Conservation (phyloP, 2,888 invertebrate genomes). For the Drosophila eohydei region DNA sequence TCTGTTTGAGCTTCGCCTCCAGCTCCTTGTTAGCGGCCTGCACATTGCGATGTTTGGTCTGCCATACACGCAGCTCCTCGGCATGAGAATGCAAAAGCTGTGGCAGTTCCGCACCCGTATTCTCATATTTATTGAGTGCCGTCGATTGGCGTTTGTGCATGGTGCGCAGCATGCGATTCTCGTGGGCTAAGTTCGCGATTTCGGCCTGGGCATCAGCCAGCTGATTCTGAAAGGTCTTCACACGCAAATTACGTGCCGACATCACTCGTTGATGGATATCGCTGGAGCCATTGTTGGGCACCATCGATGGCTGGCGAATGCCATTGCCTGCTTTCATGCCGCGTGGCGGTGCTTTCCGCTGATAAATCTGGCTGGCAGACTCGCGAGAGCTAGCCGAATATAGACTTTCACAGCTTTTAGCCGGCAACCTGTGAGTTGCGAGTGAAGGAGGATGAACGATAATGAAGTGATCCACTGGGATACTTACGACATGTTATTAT, state of each 20-base stretch:
- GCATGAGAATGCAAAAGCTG: conserved; percentile 90
- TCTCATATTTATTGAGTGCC: conserved; percentile 91
- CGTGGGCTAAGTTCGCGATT: conserved; percentile 89
- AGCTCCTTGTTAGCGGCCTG: conserved; percentile 88
- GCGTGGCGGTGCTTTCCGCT: conserved; percentile 65
- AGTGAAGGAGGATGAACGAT: conserved; percentile 6
- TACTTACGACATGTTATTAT: conserved; percentile 80
- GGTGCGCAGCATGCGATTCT: conserved; percentile 91
- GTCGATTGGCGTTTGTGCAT: conserved; percentile 92
- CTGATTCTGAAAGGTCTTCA: conserved; percentile 92
- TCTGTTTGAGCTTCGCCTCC: conserved; percentile 88
- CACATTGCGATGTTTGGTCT: conserved; percentile 89
- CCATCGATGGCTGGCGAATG: conserved; percentile 71
- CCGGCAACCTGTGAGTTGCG: conserved; percentile 66
- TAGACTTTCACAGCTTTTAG: conserved; percentile 85
- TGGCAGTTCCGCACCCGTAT: conserved; percentile 91
- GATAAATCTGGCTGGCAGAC: conserved; percentile 80
- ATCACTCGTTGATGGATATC: conserved; percentile 88
- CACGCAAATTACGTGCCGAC: conserved; percentile 90
- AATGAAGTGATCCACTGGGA: neutral
- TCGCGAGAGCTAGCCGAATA: conserved; percentile 84
- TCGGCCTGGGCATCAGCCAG: conserved; percentile 92
- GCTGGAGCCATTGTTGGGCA: conserved; percentile 81
- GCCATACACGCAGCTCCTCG: conserved; percentile 91
- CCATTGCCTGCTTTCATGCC: conserved; percentile 40